Evolutionary conservation across 2,888 invertebrate genomes (phyloP), one percentile per base, ranked within the genome.

Genomic region (Eilema caniola): DNA sequence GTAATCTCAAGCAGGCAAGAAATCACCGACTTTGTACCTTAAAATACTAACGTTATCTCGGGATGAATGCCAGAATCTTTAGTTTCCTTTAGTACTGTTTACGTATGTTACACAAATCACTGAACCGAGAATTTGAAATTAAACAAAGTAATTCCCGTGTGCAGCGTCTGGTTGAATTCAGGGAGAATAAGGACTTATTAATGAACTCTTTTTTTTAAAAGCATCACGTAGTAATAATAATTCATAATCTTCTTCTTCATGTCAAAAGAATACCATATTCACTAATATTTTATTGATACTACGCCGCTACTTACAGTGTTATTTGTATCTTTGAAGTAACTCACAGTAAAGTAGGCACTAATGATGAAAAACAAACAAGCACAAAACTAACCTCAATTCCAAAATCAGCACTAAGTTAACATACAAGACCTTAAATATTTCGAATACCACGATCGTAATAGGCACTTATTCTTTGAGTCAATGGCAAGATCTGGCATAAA

Each of bases 41-140:
- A 10, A 53, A 53, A 53, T 53, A n/a, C 53, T 53, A 10, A n/a
- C n/a, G 2, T 20, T 10, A 53, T 53, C 53, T 53, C 20, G 53
- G 20, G n/a, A 53, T 53, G 53, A 53, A 53, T n/a, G 10, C 53
- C 53, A 53, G 53, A 53, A 53, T 53, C 53, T 53, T 53, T n/a
- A n/a, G 53, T 53, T 53, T 53, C n/a, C 53, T 53, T 53, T n/a
- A 53, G 53, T 53, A n/a, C 53, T 53, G 53, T 53, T 53, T 53
- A 53, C 53, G 10, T 53, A 53, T n/a, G 53, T 53, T 53, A 53
- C n/a, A 53, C 53, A 53, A 53, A 53, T n/a, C 53, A 53, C 53
- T n/a, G 53, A 53, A n/a, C 53, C n/a, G 53, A 53, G n/a, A 53
- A 53, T 53, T 53, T 53, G 53, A 53, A 53, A 53, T 8, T 53